phyloP scores from a whole-genome alignment of 92 coral and sea anemone species.

The Phenganax subtilis region DNA sequence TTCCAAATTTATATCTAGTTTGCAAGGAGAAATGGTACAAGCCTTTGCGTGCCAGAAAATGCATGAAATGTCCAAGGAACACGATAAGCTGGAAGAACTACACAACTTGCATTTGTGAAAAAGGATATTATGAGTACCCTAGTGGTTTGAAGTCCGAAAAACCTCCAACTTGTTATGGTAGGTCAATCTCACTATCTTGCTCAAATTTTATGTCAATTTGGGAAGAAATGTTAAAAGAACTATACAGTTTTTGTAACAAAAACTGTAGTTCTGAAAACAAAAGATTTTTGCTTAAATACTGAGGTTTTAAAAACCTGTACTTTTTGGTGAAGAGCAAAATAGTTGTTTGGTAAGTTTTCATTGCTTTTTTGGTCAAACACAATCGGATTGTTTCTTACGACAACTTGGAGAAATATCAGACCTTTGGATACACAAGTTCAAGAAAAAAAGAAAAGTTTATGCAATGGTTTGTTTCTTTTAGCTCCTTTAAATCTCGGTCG shows the following conservation, averaged over 20 bases:
- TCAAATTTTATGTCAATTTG: too few relatives aligned
- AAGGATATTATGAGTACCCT: background rate
- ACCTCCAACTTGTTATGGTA: background rate
- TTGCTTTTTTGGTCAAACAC: too few relatives aligned
- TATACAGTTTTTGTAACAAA: too few relatives aligned
- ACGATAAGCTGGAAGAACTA: background rate
- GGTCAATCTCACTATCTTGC: background rate
- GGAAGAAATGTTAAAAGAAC: too few relatives aligned
- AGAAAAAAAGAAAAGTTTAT: background rate
- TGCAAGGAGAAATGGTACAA: background rate
- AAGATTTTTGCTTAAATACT: background rate
- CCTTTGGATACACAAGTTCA: too few relatives aligned
- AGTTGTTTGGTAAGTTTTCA: too few relatives aligned
- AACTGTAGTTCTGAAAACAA: too few relatives aligned
- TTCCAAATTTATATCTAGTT: background rate
- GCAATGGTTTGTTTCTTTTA: background rate
- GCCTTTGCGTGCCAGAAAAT: background rate
- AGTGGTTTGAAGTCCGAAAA: background rate
- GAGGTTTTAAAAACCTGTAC: too few relatives aligned
- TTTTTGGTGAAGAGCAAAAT: too few relatives aligned
- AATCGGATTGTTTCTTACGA: too few relatives aligned
- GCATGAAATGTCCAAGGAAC: background rate
- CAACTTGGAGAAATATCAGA: too few relatives aligned
- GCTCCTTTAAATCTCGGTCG: constrained; percentile 4
- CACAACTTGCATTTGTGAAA: background rate